Evolutionary conservation across 1,140 invertebrate genomes (phyloP).

Genomic region (Oryzaephilus surinamensis): DNA sequence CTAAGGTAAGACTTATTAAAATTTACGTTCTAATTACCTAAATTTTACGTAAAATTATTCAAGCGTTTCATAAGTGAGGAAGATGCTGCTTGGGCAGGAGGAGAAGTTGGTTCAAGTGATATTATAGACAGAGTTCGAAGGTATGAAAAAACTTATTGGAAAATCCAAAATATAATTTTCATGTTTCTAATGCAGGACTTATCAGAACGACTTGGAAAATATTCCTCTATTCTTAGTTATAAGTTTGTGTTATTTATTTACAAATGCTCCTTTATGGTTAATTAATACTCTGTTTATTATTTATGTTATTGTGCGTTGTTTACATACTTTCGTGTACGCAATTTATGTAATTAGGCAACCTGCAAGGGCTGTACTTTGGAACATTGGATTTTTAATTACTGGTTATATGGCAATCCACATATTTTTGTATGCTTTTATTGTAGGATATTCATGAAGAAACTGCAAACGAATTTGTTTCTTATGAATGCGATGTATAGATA

Average conservation of each 20-base stretch:
- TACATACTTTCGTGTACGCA: constrained; percentile 34
- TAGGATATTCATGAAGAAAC: too few relatives aligned
- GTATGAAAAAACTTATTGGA: constrained; percentile 6
- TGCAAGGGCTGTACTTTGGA: constrained; percentile 18
- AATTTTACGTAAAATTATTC: constrained; percentile 3
- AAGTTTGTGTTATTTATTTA: constrained; percentile 37
- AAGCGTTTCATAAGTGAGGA: constrained; percentile 22
- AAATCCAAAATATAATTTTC: constrained; percentile 1
- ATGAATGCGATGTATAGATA: too few relatives aligned
- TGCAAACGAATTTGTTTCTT: too few relatives aligned
- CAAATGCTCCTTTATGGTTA: constrained; percentile 27
- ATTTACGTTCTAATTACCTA: constrained; percentile 1
- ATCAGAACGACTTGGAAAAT: constrained; percentile 44
- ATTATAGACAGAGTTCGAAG: constrained; percentile 22
- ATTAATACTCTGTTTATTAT: constrained; percentile 37
- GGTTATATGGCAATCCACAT: constrained; percentile 17
- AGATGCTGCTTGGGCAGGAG: constrained; percentile 13
- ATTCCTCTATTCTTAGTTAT: constrained; percentile 39
- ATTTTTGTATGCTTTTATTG: constrained; percentile 14
- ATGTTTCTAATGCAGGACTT: constrained; percentile 31
- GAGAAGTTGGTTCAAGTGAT: constrained; percentile 11
- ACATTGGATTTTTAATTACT: constrained; percentile 15
- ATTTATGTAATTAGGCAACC: constrained; percentile 27
- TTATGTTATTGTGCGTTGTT: constrained; percentile 33
- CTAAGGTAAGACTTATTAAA: constrained; percentile 24